phyloP scores from a whole-genome alignment of 2,113 vertebrate genomes.

The Dolichallabes microphthalmus region DNA sequence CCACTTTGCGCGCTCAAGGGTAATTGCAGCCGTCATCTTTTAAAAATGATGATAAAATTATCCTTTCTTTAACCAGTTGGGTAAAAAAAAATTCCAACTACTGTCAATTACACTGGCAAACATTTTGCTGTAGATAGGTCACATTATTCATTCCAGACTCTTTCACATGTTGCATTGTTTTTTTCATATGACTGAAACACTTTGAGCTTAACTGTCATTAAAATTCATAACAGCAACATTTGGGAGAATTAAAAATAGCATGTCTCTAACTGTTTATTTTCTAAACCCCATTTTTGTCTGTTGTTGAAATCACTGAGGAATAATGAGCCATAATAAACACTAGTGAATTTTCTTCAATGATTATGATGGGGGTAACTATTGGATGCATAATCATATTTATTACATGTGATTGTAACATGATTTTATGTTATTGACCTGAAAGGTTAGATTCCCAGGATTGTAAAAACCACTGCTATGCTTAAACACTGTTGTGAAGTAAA shows the following conservation, averaged over 20 bases:
- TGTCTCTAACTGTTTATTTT: neutral
- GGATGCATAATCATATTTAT: neutral
- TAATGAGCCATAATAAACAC: neutral
- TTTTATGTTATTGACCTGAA: neutral
- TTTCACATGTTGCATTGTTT: neutral
- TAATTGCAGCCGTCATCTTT: neutral
- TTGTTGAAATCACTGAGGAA: neutral
- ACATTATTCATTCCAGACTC: neutral
- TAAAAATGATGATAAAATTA: neutral
- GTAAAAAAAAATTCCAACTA: neutral
- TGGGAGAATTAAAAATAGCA: neutral
- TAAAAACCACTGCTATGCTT: neutral
- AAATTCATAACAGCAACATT: neutral
- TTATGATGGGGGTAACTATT: neutral
- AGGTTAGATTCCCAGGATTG: neutral
- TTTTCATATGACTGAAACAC: neutral
- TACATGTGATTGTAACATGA: neutral
- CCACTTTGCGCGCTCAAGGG: neutral
- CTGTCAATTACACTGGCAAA: neutral
- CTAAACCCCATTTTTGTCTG: neutral
- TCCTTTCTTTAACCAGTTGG: neutral
- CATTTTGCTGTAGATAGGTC: neutral
- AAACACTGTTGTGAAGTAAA: neutral
- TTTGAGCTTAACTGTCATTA: neutral
- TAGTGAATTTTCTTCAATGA: neutral